phyloP scores from a whole-genome alignment of 2,113 vertebrate species.

The Triplophysa tibetana region DNA sequence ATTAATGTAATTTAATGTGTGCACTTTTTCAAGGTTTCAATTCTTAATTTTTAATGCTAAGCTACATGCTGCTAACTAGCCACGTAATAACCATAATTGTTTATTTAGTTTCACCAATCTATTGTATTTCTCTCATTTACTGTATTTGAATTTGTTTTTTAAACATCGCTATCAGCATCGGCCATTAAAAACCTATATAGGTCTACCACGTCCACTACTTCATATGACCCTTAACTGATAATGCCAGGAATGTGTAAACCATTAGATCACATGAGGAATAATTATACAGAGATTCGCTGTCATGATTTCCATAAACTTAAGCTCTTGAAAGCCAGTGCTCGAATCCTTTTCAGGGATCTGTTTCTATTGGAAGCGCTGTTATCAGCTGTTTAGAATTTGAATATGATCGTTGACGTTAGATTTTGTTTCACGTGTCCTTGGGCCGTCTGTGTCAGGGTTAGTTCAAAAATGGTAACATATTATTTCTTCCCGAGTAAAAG shows the following conservation, averaged over 20 bases:
- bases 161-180: no score
- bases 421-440: constrained; percentile 48
- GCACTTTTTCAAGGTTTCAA: no score
- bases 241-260: background rate
- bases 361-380: constrained; percentile 19
- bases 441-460: constrained; percentile 6
- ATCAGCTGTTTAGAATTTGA: constrained; percentile 30
- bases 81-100: no score
- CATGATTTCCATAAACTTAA: background rate
- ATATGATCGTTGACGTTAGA: constrained; percentile 32
- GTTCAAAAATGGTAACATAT: constrained; percentile 43
- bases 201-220: constrained; percentile 4
- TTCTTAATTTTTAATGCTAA: no score
- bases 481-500: constrained; percentile 19
- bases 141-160: no score
- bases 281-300: background rate
- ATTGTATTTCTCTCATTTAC: no score
- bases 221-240: background rate
- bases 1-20: no score
- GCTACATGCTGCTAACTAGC: no score
- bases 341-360: background rate
- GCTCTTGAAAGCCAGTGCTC: background rate
- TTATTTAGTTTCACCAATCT: no score
- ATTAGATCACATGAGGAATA: background rate
- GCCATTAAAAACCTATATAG: no score